These are phyloP conservation scores for Scolopax mira DNA, from an alignment of 2,113 vertebrate species.

Conservation along the genomic window DNA sequence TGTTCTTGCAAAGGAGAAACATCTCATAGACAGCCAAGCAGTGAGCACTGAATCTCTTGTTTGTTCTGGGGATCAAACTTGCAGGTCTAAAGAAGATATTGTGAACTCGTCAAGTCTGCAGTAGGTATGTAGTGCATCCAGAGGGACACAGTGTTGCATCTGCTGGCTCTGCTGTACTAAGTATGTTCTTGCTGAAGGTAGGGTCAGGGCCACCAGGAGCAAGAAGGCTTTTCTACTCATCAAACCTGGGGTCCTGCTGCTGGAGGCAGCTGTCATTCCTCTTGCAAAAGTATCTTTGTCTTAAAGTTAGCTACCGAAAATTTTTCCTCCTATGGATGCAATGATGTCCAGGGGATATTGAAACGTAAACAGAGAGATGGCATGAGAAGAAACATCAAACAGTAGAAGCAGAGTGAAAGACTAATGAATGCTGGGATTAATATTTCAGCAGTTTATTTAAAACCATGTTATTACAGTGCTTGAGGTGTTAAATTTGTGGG, in stretches of 20 bases:
- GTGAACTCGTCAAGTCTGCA: neutral
- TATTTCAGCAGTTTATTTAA: conserved; percentile 60
- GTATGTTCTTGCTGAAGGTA: neutral
- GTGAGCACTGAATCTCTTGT: neutral
- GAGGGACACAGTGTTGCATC: neutral
- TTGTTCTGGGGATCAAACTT: neutral
- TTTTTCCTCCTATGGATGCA: neutral
- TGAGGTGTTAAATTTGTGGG: conserved; percentile 52
- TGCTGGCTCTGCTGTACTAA: neutral
- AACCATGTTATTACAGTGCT: conserved; percentile 53
- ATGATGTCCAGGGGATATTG: neutral
- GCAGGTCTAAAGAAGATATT: neutral
- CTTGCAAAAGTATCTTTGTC: neutral
- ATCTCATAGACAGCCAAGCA: neutral
- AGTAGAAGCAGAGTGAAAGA: neutral
- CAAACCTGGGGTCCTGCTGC: neutral
- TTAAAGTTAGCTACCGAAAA: neutral
- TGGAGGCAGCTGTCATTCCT: neutral
- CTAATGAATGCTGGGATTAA: conserved; percentile 23
- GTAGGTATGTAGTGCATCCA: neutral
- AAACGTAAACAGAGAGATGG: neutral
- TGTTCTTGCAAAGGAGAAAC: neutral
- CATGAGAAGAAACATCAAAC: neutral
- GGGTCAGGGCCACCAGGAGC: neutral
- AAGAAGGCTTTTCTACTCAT: neutral